These are phyloP conservation scores for Osedax fenrisi DNA, from an alignment of 2,888 invertebrate genomes.

Conservation along the genomic window DNA sequence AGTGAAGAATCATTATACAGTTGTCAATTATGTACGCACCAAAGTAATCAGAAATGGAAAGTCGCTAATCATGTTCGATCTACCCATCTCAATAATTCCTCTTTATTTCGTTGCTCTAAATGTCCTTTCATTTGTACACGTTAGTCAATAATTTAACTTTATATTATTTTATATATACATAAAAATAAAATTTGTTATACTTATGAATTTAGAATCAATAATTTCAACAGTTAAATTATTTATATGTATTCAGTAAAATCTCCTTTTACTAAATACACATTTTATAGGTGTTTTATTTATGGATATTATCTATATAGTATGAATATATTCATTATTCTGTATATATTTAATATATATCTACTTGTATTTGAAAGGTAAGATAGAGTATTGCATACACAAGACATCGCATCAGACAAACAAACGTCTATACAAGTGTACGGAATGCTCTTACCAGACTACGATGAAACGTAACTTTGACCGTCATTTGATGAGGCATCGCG, in stretches of 20 bases:
- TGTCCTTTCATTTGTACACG: conserved; percentile 9
- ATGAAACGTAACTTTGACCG: conserved; percentile 81
- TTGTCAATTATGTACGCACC: conserved; percentile 63
- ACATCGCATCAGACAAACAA: conserved; percentile 38
- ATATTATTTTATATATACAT: too few species aligned
- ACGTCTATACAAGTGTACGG: conserved; percentile 63
- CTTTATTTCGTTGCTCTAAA: conserved; percentile 64
- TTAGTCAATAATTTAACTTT: too few species aligned
- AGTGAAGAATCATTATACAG: conserved; percentile 45
- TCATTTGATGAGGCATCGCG: conserved; percentile 57
- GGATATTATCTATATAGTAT: too few species aligned
- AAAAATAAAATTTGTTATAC: too few species aligned
- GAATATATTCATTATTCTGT: too few species aligned
- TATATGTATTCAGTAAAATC: too few species aligned
- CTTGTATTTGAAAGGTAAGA: too few species aligned
- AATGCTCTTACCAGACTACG: conserved; percentile 82
- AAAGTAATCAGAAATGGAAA: conserved; percentile 59
- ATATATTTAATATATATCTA: too few species aligned
- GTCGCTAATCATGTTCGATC: conserved; percentile 63
- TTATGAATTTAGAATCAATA: too few species aligned
- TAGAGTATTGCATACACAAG: conserved; percentile 66
- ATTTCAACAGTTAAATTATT: too few species aligned
- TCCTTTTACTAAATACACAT: too few species aligned
- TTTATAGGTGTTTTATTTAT: too few species aligned
- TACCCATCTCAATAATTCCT: conserved; percentile 66